Evolutionary conservation across 2,113 vertebrate genomes (phyloP).

Genomic region (Osmerus eperlanus): DNA sequence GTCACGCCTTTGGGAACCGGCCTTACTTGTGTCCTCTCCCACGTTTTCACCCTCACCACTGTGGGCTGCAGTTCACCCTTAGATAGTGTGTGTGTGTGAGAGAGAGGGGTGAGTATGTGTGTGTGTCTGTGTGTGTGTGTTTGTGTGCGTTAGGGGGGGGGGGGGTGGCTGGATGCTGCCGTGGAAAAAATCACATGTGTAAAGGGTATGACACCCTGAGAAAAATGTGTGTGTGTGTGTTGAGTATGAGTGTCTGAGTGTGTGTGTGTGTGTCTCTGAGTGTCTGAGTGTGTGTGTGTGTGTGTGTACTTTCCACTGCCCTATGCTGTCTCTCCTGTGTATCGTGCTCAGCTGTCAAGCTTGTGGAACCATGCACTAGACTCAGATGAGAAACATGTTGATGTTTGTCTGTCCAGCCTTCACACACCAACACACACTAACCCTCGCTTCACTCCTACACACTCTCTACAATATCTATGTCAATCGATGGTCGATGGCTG

Average conservation of each 20-base stretch:
- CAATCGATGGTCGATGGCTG: no score
- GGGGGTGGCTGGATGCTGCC: conserved; percentile 42
- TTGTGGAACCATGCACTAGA: not conserved
- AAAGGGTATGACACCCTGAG: conserved; percentile 56
- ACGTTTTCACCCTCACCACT: conserved; percentile 65
- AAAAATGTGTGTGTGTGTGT: conserved; percentile 30
- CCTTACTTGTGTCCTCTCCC: conserved; percentile 55
- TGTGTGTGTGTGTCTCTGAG: not conserved
- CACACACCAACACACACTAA: not conserved
- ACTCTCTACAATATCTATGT: no score
- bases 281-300: no score
- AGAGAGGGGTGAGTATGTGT: no score
- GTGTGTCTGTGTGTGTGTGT: no score
- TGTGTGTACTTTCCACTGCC: no score
- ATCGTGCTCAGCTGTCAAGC: no score
- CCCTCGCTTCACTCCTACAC: no score
- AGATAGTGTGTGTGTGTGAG: no score
- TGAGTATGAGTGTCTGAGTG: not conserved
- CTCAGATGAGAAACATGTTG: not conserved
- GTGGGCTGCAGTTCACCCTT: conserved; percentile 53
- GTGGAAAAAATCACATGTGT: conserved; percentile 62
- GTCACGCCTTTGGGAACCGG: conserved; percentile 64
- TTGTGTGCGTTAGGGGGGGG: conserved; percentile 24
- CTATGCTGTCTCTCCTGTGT: no score
- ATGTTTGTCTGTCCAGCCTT: not conserved